Percentiles rank a stretch among this genome's conserved stretches.
These are phyloP conservation scores for Muscicapa adusta DNA, from an alignment of 2,113 vertebrate genomes.

Conservation along the genomic window DNA sequence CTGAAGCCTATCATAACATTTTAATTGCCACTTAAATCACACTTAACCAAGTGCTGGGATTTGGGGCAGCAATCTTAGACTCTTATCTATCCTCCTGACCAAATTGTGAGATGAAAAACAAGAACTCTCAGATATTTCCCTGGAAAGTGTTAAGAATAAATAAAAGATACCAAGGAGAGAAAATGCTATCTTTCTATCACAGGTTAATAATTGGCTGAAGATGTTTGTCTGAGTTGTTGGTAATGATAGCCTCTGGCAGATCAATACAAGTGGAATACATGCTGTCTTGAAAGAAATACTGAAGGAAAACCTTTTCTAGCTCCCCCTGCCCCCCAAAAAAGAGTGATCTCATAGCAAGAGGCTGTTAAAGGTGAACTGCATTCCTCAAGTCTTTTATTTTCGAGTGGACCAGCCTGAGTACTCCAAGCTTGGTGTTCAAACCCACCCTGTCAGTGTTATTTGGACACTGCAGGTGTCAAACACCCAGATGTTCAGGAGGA, in stretches of 20 bases:
- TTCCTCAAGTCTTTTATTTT: neutral
- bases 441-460: neutral
- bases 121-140: conserved; percentile 44
- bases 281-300: conserved; percentile 24
- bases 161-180: neutral
- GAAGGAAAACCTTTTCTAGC: neutral
- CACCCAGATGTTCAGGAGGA: neutral
- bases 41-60: conserved; percentile 42
- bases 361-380: neutral
- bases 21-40: conserved; percentile 59
- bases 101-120: conserved; percentile 34
- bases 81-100: conserved; percentile 35
- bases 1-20: neutral
- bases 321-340: neutral
- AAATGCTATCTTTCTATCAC: conserved; percentile 24
- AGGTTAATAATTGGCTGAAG: conserved; percentile 45
- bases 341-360: neutral
- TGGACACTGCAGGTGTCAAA: neutral
- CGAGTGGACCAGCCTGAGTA: neutral
- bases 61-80: conserved; percentile 24
- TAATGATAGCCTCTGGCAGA: conserved; percentile 53
- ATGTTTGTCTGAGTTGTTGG: conserved; percentile 26
- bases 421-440: neutral
- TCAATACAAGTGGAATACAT: conserved; percentile 40
- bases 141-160: conserved; percentile 45